These are phyloP conservation scores for Phyllostomus discolor DNA, from an alignment of 2,113 vertebrate genomes.

Conservation along the genomic window DNA sequence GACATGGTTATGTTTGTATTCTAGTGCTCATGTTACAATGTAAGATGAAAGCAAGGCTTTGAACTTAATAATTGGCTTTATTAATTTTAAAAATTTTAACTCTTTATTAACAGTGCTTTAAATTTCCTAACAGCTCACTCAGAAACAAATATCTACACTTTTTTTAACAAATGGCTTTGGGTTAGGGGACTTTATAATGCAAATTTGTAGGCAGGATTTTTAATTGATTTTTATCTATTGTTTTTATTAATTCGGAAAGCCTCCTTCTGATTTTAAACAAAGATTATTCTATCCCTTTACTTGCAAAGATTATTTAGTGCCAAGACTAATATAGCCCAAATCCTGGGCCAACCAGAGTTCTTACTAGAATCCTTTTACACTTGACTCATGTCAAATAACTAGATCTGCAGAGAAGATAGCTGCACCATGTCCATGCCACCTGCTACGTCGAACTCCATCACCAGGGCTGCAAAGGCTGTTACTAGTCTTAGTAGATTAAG, in stretches of 20 bases:
- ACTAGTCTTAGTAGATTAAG: not conserved
- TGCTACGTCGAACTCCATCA: not conserved
- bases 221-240: not conserved
- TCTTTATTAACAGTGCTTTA: not conserved
- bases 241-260: not conserved
- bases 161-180: not conserved
- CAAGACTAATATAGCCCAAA: not conserved
- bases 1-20: not conserved
- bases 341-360: not conserved
- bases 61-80: not conserved
- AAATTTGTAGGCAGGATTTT: not conserved
- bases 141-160: not conserved
- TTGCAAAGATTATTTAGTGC: not conserved
- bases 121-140: not conserved
- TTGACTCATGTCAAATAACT: not conserved
- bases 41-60: not conserved
- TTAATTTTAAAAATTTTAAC: conserved; percentile 30
- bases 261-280: not conserved
- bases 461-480: not conserved
- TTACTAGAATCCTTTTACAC: not conserved
- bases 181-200: not conserved
- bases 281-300: not conserved
- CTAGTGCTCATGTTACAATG: not conserved
- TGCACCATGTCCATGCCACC: not conserved
- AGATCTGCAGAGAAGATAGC: not conserved